Conservation (phyloP, 1,140 invertebrate genomes). For the Fopius arisanus region DNA sequence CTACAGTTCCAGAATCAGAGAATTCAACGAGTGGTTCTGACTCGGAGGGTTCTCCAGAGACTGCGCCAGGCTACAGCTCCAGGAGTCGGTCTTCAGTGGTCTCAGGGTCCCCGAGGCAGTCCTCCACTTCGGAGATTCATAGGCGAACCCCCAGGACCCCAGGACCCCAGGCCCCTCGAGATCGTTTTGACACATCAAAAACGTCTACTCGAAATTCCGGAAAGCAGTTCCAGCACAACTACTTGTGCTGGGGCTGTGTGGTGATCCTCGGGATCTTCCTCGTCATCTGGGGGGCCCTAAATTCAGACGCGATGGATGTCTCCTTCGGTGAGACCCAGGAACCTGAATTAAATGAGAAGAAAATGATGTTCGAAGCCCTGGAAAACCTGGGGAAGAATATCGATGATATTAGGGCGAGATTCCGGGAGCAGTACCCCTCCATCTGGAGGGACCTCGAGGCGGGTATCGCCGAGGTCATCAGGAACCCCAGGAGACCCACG, state of each 20-base stretch:
- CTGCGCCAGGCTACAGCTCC: background rate
- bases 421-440: slow-evolving; percentile 42
- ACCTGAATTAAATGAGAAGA: no score
- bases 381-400: slow-evolving; percentile 26
- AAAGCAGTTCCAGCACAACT: no score
- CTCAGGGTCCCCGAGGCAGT: background rate
- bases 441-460: slow-evolving; percentile 47
- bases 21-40: background rate
- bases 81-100: background rate
- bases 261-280: background rate
- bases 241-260: background rate
- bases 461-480: slow-evolving; percentile 40
- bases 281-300: background rate
- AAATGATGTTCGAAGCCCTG: background rate
- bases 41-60: background rate
- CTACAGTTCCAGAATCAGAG: background rate
- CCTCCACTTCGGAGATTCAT: background rate
- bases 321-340: no score
- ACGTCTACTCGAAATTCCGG: no score
- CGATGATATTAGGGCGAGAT: slow-evolving; percentile 27
- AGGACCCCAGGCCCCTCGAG: no score
- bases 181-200: no score
- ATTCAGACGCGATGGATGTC: background rate
- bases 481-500: slow-evolving; percentile 36
- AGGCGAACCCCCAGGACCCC: no score